A percentile compares a stretch with the other conserved stretches of the same genome.
phyloP scores from a whole-genome alignment of 1,140 invertebrate species.

The Drosophila willistoni region DNA sequence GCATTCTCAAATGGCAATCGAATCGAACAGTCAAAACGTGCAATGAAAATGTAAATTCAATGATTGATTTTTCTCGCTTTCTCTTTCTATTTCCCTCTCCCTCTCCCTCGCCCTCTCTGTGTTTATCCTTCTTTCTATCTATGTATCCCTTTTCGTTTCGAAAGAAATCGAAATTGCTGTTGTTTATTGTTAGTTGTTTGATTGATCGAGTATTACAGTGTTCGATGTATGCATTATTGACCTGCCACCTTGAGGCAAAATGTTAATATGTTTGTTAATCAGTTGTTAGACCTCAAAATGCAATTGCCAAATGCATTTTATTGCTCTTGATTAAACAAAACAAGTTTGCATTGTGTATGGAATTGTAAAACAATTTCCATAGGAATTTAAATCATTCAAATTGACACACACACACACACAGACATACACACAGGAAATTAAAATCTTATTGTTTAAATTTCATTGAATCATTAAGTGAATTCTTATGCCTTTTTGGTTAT shows the following conservation, averaged over 20 bases:
- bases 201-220: neutral
- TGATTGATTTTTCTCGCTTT: neutral
- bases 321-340: neutral
- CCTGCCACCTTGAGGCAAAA: neutral
- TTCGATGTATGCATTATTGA: conserved; percentile 6
- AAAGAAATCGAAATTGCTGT: neutral
- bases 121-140: neutral
- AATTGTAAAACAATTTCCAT: conserved; percentile 13
- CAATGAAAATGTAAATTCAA: conserved; percentile 5
- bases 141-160: neutral
- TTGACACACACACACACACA: too few species aligned
- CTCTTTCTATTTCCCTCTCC: neutral
- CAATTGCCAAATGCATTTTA: neutral
- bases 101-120: neutral
- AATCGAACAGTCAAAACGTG: neutral
- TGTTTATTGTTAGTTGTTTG: neutral
- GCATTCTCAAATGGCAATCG: conserved; percentile 7
- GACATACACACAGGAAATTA: too few species aligned
- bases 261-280: conserved; percentile 7
- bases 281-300: neutral
- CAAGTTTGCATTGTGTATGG: neutral
- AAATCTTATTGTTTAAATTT: too few species aligned
- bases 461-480: too few species aligned
- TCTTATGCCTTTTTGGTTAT: too few species aligned
- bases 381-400: too few species aligned